Conservation (phyloP, 2,888 invertebrate genomes). For the Scaptomyza flava region DNA sequence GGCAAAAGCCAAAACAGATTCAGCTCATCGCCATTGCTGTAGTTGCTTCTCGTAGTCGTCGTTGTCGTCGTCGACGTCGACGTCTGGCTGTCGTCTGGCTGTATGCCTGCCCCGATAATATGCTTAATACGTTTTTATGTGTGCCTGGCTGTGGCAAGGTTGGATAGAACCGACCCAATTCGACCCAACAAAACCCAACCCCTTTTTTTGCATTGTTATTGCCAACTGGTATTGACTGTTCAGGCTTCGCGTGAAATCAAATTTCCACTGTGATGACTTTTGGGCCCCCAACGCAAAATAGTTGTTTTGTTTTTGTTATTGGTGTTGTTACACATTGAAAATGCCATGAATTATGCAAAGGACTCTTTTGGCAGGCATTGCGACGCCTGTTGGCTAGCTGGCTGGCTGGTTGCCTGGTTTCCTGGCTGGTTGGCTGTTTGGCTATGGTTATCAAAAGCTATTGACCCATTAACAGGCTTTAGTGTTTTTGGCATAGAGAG, state of each 20-base stretch:
- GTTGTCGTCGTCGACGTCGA: constrained; percentile 18
- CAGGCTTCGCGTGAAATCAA: constrained; percentile 73
- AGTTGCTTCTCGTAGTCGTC: constrained; percentile 11
- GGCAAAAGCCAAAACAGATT: constrained; percentile 65
- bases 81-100: constrained; percentile 66
- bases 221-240: constrained; percentile 72
- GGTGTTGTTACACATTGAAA: constrained; percentile 7
- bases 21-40: constrained; percentile 46
- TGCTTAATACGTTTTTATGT: constrained; percentile 81
- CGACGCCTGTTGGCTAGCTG: constrained; percentile 17
- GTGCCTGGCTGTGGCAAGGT: constrained; percentile 48
- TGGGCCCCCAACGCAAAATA: constrained; percentile 39
- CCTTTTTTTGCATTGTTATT: constrained; percentile 65
- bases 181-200: not conserved
- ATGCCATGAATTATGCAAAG: constrained; percentile 75
- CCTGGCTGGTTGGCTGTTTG: constrained; percentile 7
- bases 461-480: constrained; percentile 75
- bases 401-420: too few relatives aligned
- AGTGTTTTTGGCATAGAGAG: constrained; percentile 34
- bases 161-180: not conserved
- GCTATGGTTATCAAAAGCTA: constrained; percentile 66
- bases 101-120: constrained; percentile 72
- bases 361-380: constrained; percentile 46
- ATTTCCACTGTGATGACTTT: constrained; percentile 78
- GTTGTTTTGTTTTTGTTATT: constrained; percentile 31